Conservation (phyloP, 2,113 vertebrate species). For the Pleuronectes platessa region DNA sequence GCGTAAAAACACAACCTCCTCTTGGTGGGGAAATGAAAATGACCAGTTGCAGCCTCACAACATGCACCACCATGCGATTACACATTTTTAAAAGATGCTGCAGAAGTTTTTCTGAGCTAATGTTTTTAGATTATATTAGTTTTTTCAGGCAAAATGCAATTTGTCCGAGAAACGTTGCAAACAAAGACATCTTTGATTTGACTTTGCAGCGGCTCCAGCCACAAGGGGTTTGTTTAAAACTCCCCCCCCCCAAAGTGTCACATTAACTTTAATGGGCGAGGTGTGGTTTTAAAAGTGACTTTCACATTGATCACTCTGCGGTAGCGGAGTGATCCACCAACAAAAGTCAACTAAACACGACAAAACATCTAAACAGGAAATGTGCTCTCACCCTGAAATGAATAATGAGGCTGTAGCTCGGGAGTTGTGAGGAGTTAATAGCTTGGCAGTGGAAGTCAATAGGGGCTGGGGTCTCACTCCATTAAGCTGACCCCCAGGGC, state of each 20-base stretch:
- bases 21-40: background rate
- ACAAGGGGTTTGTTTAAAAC: slow-evolving; percentile 24
- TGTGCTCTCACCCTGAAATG: slow-evolving; percentile 79
- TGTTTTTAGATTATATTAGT: background rate
- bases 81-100: background rate
- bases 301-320: background rate
- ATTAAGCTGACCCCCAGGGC: slow-evolving; percentile 98
- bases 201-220: background rate
- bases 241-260: background rate
- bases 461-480: slow-evolving; percentile 96
- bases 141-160: background rate
- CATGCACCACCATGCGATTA: background rate
- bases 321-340: background rate
- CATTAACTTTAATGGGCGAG: slow-evolving; percentile 1
- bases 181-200: background rate
- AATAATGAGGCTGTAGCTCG: slow-evolving; percentile 91
- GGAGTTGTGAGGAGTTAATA: slow-evolving; percentile 97
- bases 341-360: slow-evolving; percentile 27
- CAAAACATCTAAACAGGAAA: slow-evolving; percentile 56
- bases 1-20: background rate
- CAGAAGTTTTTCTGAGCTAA: background rate
- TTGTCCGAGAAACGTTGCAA: background rate
- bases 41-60: background rate
- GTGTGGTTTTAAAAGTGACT: background rate
- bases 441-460: slow-evolving; percentile 96